These are phyloP conservation scores for Gasteruption jaculator DNA, from an alignment of 2,888 invertebrate species.

Conservation along the genomic window DNA sequence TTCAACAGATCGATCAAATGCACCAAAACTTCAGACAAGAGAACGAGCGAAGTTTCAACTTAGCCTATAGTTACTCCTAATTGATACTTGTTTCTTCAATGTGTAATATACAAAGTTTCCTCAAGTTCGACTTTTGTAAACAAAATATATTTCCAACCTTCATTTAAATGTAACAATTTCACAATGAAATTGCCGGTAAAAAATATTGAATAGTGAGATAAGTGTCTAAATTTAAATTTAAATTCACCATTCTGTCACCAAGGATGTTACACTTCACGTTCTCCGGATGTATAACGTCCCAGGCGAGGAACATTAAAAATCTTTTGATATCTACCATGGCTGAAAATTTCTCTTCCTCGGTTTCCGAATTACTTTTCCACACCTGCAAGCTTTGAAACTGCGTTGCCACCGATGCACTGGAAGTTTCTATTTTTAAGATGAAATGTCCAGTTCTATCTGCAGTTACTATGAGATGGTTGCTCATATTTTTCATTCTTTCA, in stretches of 20 bases:
- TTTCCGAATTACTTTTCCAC: constrained; percentile 53
- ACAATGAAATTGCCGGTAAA: constrained; percentile 62
- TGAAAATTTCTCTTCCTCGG: constrained; percentile 53
- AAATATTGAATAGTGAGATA: constrained; percentile 77
- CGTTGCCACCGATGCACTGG: constrained; percentile 75
- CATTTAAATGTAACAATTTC: constrained; percentile 19
- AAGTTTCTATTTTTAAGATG: constrained; percentile 72
- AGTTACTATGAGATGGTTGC: constrained; percentile 65
- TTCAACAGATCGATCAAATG: constrained; percentile 78
- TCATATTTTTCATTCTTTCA: constrained; percentile 80
- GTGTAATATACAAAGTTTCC: neutral
- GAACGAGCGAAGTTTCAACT: constrained; percentile 65
- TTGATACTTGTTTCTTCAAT: constrained; percentile 3
- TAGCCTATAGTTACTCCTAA: constrained; percentile 53
- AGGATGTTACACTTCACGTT: constrained; percentile 74
- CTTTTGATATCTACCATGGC: constrained; percentile 76
- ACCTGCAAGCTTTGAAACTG: constrained; percentile 73
- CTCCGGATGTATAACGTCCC: constrained; percentile 72
- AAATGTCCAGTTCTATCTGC: constrained; percentile 70
- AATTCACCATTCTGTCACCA: constrained; percentile 68
- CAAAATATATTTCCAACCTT: constrained; percentile 1
- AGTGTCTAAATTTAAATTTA: constrained; percentile 69
- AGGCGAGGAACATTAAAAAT: constrained; percentile 72
- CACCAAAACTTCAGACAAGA: constrained; percentile 74
- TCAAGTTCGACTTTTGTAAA: too few species aligned